These are phyloP conservation scores for Platysternon megacephalum DNA, from an alignment of 2,113 vertebrate genomes.

Conservation along the genomic window DNA sequence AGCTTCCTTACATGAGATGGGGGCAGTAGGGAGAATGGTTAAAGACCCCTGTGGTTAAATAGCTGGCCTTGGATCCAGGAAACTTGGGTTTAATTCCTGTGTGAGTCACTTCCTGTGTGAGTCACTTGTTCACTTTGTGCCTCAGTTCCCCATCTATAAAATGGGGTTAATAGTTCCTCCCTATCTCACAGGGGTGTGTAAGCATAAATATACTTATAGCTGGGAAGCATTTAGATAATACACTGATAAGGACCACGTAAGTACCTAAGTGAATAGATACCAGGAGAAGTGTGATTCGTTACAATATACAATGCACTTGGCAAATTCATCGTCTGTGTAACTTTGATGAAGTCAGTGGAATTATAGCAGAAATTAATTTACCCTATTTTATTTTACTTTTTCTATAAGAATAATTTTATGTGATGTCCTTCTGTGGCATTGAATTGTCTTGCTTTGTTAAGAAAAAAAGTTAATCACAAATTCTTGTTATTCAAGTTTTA, in stretches of 20 bases:
- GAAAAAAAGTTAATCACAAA: not conserved
- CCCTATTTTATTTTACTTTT: not conserved
- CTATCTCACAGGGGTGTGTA: not conserved
- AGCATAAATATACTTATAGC: not conserved
- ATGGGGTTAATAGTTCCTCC: not conserved
- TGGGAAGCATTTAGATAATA: not conserved
- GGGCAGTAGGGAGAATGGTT: not conserved
- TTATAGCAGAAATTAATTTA: not conserved
- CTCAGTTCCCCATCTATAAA: not conserved
- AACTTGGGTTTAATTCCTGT: not conserved
- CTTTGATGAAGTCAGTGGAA: not conserved
- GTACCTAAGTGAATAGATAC: not conserved
- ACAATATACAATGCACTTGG: not conserved
- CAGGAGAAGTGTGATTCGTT: not conserved
- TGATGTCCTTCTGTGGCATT: not conserved
- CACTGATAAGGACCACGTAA: accelerated
- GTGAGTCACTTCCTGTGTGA: not conserved
- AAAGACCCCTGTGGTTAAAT: not conserved
- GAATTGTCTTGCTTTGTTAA: not conserved
- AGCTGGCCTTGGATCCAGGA: not conserved
- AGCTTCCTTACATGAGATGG: not conserved
- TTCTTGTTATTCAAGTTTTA: not conserved
- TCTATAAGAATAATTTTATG: not conserved
- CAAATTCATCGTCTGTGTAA: not conserved
- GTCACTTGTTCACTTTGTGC: not conserved